These are phyloP conservation scores for Falco biarmicus DNA, from an alignment of 2,797 vertebrate species.

Conservation along the genomic window DNA sequence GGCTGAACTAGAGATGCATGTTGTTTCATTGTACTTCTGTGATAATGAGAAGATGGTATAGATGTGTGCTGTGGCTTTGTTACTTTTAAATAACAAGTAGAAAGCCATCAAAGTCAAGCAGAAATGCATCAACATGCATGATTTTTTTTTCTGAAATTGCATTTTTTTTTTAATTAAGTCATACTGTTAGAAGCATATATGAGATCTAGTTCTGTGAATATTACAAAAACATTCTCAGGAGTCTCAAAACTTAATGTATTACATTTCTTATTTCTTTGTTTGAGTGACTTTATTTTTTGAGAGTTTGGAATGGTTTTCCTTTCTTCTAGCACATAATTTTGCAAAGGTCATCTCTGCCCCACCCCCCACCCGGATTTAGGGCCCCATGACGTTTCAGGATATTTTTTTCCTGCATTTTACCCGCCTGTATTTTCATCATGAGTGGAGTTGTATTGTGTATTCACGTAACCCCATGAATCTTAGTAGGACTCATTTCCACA, in stretches of 20 bases:
- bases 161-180: neutral
- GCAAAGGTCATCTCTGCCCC: neutral
- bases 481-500: neutral
- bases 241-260: neutral
- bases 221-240: neutral
- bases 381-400: neutral
- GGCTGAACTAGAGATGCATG: neutral
- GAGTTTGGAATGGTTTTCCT: neutral
- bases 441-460: neutral
- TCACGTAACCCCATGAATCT: neutral
- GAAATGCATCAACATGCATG: constrained; percentile 13
- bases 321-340: neutral
- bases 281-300: neutral
- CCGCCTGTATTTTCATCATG: neutral
- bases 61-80: neutral
- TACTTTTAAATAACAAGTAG: neutral
- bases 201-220: neutral
- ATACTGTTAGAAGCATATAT: neutral
- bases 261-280: neutral
- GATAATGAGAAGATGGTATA: neutral
- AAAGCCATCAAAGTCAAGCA: neutral
- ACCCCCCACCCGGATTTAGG: neutral
- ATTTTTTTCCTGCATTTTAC: neutral
- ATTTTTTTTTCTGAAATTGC: constrained; percentile 43
- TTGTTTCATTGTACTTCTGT: constrained; percentile 28